Base-by-base conservation (phyloP, 2,797 vertebrate species). In the Cirrhinus molitorella region DNA sequence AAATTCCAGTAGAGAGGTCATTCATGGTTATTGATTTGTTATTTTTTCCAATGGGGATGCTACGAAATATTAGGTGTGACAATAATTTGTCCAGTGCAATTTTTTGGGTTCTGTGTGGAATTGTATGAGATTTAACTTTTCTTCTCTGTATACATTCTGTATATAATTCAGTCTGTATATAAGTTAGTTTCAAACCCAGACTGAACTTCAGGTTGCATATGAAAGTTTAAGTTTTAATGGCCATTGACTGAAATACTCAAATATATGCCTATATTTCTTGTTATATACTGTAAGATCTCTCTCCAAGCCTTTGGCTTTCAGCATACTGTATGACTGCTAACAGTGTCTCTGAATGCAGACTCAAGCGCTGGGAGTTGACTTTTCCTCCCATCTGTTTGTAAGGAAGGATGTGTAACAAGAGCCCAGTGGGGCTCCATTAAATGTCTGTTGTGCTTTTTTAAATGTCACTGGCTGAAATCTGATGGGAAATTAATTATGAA, bases 391-490 rank as follows among this genome's bases (percentile, higher is more conserved):
- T 67, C 78, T 74, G 68, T 67, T 74, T 80, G 23, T 57, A 65
- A 74, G 49, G 83, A 71, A 74, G 37, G 83, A 71, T 59, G 55
- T 71, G 28, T 8, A 9, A 31, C 21, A 25, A 53, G 23, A 59
- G 47, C 72, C 77, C 31, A 83, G 25, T 85, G 71, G 70, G 82
- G 80, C 70, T 89, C 86, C 72, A 81, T 19, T 89, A 92, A 91
- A 90, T 86, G 67, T 84, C 61, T 87, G 87, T 88, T 87, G 79
- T 89, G 86, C 53, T 76, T 53, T 49, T 83, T 89, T 79, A 92
- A 92, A 93, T 92, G 89, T 87, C 91, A 90, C 12, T 88, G 84
- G 70, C 86, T 88, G 83, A 77, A 90, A 91, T 91, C 87, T 84
- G 65, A 85, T 84, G 84, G 75, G 1, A 68, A 88, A 83, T 91